phyloP scores from a whole-genome alignment of 2,888 invertebrate genomes.

The Ophonus ardosiacus region DNA sequence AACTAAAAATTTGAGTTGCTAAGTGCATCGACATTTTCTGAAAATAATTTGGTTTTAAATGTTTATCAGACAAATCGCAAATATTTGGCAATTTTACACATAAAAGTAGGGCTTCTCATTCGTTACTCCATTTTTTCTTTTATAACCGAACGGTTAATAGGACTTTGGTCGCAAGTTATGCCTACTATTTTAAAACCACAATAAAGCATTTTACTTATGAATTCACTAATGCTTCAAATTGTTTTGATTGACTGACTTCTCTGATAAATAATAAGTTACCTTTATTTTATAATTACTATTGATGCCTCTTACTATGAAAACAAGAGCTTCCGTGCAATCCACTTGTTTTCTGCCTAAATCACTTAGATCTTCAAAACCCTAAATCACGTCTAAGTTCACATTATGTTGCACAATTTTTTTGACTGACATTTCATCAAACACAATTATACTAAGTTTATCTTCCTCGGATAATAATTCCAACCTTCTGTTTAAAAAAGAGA shows the following conservation, averaged over 20 bases:
- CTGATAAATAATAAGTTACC: constrained; percentile 24
- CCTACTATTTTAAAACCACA: constrained; percentile 33
- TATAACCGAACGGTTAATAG: neutral
- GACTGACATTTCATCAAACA: too few species aligned
- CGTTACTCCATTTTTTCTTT: constrained; percentile 11
- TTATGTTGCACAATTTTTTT: too few species aligned
- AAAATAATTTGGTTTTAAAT: constrained; percentile 32
- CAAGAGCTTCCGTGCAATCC: constrained; percentile 9
- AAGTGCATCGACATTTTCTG: constrained; percentile 27
- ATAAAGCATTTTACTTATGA: neutral
- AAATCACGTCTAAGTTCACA: too few species aligned
- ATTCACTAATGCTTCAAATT: constrained; percentile 24
- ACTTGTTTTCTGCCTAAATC: too few species aligned
- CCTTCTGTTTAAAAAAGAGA: neutral
- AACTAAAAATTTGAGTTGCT: too few species aligned
- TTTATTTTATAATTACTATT: constrained; percentile 11
- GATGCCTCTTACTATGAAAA: constrained; percentile 23
- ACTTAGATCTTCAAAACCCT: too few species aligned
- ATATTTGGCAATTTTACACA: constrained; percentile 5
- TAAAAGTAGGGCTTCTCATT: constrained; percentile 14
- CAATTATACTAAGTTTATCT: constrained; percentile 9
- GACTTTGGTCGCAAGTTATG: neutral
- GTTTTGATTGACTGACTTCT: neutral
- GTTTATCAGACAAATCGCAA: constrained; percentile 8
- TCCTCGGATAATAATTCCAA: neutral